Evolutionary conservation across 2,113 vertebrate species (phyloP).

Genomic region (Phalacrocorax aristotelis): DNA sequence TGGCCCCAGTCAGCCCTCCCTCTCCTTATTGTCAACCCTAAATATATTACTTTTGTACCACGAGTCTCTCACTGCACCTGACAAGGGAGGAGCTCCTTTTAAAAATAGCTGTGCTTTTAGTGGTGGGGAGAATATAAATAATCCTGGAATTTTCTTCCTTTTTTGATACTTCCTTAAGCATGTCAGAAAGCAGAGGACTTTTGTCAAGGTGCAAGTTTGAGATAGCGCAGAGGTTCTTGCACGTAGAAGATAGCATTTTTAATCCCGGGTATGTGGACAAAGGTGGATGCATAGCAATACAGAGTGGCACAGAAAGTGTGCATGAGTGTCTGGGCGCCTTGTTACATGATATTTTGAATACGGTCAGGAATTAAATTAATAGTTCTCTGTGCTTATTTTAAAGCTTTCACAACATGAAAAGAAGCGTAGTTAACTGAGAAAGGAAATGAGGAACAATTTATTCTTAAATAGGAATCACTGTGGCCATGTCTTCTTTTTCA

Average conservation of each 20-base stretch:
- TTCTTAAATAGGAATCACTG: neutral
- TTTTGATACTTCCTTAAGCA: constrained; percentile 23
- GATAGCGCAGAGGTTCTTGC: neutral
- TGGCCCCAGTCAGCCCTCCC: neutral
- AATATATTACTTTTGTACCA: neutral
- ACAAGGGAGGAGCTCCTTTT: neutral
- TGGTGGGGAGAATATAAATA: neutral
- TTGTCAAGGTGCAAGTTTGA: constrained; percentile 7
- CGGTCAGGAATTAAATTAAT: constrained; percentile 33
- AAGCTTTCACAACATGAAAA: constrained; percentile 5
- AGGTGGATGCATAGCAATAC: neutral
- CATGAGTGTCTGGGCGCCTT: neutral
- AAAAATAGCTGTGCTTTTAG: neutral
- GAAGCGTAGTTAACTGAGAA: neutral
- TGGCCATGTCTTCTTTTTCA: neutral
- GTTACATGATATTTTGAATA: neutral
- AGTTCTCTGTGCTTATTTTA: constrained; percentile 3
- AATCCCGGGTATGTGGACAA: neutral
- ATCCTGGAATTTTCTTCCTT: neutral
- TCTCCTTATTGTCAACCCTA: neutral
- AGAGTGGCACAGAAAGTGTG: neutral
- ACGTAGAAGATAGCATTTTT: constrained; percentile 15
- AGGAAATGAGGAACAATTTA: neutral
- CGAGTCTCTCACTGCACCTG: neutral
- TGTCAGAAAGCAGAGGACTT: neutral